Evolutionary conservation across 2,113 vertebrate genomes (phyloP).

Genomic region (Seriola dumerili): DNA sequence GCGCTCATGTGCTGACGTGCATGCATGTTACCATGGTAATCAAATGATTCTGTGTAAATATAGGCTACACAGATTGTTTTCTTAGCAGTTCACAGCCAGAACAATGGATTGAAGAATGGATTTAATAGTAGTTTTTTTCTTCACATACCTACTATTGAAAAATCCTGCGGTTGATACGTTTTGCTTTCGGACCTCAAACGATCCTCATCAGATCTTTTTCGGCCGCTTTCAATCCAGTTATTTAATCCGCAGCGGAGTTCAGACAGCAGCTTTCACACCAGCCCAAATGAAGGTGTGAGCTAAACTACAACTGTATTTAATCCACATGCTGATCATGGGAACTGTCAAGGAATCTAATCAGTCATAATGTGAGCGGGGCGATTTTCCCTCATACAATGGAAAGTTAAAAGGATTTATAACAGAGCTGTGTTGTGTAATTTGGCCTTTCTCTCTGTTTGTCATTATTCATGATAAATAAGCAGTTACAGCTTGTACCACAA

Average conservation of each 20-base stretch:
- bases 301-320: neutral
- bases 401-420: neutral
- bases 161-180: neutral
- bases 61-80: no score
- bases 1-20: no score
- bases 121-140: neutral
- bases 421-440: neutral
- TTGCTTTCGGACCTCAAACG: neutral
- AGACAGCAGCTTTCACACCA: neutral
- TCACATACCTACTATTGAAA: neutral
- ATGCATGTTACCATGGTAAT: no score
- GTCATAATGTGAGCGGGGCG: no score
- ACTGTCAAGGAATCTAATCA: neutral
- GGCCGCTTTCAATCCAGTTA: no score
- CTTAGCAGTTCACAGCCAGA: neutral
- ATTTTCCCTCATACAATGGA: no score
- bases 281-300: neutral
- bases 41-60: no score
- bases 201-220: neutral
- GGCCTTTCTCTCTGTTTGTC: neutral
- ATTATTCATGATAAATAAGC: neutral
- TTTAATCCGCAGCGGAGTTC: no score
- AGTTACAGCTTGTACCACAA: neutral
- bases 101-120: neutral
- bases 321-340: neutral